Conservation (phyloP, 2,113 vertebrate species). For the Syrmaticus mikado region DNA sequence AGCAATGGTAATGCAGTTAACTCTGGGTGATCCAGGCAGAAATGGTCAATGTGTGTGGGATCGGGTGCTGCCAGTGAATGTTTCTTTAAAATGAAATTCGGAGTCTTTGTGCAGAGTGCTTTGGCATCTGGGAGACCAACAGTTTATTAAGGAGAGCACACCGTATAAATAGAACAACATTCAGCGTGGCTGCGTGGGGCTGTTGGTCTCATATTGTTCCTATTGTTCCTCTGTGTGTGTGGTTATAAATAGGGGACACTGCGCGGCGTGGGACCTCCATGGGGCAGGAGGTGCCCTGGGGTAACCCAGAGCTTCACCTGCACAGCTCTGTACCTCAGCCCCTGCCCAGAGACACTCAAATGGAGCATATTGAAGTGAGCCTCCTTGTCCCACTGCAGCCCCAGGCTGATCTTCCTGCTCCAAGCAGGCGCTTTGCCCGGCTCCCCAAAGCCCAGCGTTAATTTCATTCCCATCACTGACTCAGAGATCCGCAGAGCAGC, state of each 20-base stretch:
- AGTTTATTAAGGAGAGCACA: constrained; percentile 26
- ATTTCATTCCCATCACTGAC: background rate
- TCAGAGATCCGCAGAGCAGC: background rate
- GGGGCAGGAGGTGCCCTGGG: background rate
- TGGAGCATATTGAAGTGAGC: background rate
- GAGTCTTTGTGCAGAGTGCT: background rate
- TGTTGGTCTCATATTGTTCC: background rate
- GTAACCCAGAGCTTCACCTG: background rate
- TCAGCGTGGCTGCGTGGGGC: constrained; percentile 7
- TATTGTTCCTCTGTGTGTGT: background rate
- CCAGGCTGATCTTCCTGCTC: background rate
- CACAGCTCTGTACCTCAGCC: background rate
- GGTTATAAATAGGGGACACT: constrained; percentile 57
- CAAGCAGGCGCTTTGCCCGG: background rate
- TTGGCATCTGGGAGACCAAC: background rate
- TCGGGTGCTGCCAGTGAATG: background rate
- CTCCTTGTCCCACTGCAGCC: background rate
- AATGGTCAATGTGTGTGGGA: background rate
- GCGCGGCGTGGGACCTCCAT: background rate
- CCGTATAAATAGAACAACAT: constrained; percentile 28
- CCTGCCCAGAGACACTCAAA: background rate
- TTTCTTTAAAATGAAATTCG: background rate
- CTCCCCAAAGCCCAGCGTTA: background rate
- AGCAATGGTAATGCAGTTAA: background rate
- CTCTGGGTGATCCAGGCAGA: background rate